These are phyloP conservation scores for Macrotis lagotis DNA, from an alignment of 2,113 vertebrate genomes.

Conservation along the genomic window DNA sequence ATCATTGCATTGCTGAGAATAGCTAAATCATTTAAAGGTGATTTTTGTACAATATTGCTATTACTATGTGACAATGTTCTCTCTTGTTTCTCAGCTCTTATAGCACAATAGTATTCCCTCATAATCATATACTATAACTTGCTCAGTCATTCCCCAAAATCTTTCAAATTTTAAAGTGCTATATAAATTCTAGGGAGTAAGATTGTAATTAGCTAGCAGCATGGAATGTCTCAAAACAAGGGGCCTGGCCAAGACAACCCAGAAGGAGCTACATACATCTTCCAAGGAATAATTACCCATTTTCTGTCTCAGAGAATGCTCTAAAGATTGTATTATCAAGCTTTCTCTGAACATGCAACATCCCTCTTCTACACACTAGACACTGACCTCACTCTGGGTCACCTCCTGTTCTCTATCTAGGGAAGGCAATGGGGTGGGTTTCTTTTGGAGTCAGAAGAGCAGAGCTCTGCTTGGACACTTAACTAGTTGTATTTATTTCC, in stretches of 20 bases:
- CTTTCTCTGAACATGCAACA: no score
- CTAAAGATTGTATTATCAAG: background rate
- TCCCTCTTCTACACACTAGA: no score
- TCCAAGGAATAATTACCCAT: background rate
- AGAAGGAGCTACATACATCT: background rate
- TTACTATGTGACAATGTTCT: no score
- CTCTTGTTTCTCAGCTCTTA: background rate
- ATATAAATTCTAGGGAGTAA: background rate
- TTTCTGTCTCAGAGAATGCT: background rate
- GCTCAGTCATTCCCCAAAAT: background rate
- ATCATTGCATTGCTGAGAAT: background rate
- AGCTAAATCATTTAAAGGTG: background rate
- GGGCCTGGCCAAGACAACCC: background rate
- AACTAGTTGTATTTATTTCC: background rate
- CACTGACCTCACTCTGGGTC: background rate
- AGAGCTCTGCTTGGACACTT: background rate
- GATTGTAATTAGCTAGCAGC: background rate
- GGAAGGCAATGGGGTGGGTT: background rate
- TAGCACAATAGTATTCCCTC: background rate
- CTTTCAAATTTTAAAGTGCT: background rate
- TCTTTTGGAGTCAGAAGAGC: background rate
- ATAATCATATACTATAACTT: background rate
- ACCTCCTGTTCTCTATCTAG: background rate
- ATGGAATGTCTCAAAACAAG: background rate
- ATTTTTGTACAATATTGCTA: no score